These are phyloP conservation scores for Drosophila navojoa DNA, from an alignment of 1,140 invertebrate species.

Conservation along the genomic window DNA sequence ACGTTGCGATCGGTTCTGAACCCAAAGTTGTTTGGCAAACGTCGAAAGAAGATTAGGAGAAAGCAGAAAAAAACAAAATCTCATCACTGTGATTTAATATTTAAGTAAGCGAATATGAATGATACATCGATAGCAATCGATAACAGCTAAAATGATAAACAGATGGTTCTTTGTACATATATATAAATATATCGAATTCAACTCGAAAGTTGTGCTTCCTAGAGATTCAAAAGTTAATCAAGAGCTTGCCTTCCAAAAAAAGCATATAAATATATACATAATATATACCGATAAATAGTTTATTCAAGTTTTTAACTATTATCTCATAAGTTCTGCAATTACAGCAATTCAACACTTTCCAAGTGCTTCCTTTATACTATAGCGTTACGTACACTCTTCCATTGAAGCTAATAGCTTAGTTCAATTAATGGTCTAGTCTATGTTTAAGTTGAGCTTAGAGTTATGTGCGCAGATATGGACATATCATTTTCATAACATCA, in stretches of 20 bases:
- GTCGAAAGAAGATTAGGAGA: conserved; percentile 28
- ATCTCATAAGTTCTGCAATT: conserved; percentile 61
- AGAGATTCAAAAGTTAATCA: conserved; percentile 53
- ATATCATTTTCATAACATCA: not conserved
- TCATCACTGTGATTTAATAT: conserved; percentile 77
- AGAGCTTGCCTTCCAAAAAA: conserved; percentile 50
- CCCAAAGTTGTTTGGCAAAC: conserved; percentile 45
- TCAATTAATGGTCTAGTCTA: conserved; percentile 80
- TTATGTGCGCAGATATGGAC: conserved; percentile 5
- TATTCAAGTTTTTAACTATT: conserved; percentile 14
- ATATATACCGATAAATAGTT: not conserved
- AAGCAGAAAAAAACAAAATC: conserved; percentile 48
- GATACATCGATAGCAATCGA: conserved; percentile 18
- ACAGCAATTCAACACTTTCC: conserved; percentile 58
- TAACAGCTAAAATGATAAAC: conserved; percentile 17
- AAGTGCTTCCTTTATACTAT: conserved; percentile 68
- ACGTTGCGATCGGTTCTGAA: conserved; percentile 59
- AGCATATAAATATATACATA: conserved; percentile 5
- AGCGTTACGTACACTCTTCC: conserved; percentile 57
- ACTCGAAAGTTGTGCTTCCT: conserved; percentile 73
- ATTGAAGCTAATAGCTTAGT: conserved; percentile 60
- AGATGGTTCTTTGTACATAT: conserved; percentile 53
- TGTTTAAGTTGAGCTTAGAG: conserved; percentile 51
- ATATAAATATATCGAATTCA: conserved; percentile 40
- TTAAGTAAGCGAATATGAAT: conserved; percentile 56